Evolutionary conservation across 2,797 vertebrate genomes (phyloP), one percentile per base, ranked within the genome.

Genomic region (Argya squamiceps): DNA sequence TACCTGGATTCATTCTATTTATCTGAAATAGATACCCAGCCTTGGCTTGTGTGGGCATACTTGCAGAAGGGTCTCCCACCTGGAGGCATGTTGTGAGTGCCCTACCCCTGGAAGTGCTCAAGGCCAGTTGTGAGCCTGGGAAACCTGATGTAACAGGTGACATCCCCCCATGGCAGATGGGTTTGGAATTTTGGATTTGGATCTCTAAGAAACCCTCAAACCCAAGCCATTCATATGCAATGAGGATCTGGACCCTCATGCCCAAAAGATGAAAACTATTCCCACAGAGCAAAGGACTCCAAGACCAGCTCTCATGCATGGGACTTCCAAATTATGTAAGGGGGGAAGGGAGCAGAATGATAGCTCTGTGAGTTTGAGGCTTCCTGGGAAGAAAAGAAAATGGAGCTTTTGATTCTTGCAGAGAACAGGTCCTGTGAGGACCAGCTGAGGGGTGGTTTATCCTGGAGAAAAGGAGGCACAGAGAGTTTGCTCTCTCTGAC

Each of bases 241-340:
- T 0, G 1, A 53, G 32, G 21, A 43, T 19, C 18, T 7, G 39
- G 18, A 41, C 3, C 12, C 30, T 7, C 22, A 10, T 0, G 2
- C 24, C 17, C 6, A 75, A 53, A 60, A 14, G 17, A 46, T 2
- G 15, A 46, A 84, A 91, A 78, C 1, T 44, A 52, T 15, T 73
- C 12, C 46, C 36, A 30, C 3, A 15, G 36, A 85, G 18, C 22
- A 88, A 79, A 83, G 30, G 24, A 30, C 15, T 13, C 24, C 22
- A 64, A 39, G 8, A 69, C 47, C 8, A 29, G 47, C 32, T 73
- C 46, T 76, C 18, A 39, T 29, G 26, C 9, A 52, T 1, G 0
- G 27, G 22, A 53, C 8, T 44, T 44, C 17, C 39, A 46, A 20
- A 43, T 56, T 58, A 46, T 5, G 4, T 34, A 43, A 37, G 37